Base-by-base conservation (phyloP, 2,888 invertebrate genomes). In the Thymelicus acteon region DNA sequence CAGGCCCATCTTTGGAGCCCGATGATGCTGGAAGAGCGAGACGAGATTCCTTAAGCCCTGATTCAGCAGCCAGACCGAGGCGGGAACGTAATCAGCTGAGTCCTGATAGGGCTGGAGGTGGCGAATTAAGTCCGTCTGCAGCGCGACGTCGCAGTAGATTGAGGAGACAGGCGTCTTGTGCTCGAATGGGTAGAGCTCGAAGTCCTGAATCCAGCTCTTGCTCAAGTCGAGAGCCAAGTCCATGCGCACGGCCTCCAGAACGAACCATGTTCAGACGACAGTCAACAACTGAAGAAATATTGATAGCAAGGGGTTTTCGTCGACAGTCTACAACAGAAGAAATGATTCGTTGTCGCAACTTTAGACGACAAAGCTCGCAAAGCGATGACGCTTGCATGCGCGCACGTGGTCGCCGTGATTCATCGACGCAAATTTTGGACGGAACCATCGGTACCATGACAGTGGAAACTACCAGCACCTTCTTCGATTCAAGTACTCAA, bases 391-490 rank as follows among this genome's bases (percentile, higher is more conserved):
- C 95, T 12, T 95, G 95, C 78, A 93, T 93, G 93, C 94, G 96
- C 78, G 96, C 94, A 74, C 94, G 97, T 19, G 97, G 97, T 0
- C 94, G 97, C 2, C 93, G 97, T 12, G 98, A 98, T 85, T 98
- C 98, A 1, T 96, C 97, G 60, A 97, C 98, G 0, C 98, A 98
- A 91, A 98, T 98, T 81, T 96, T 97, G 68, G 98, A 98, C 83
- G 98, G 98, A 15, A 98, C 98, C 39, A 96, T 98, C 76, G 97
- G 97, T 44, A 97, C 98, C 49, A 98, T 98, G 98, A 98, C 98
- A 0, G 97, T 98, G 39, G 98, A 98, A 88, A 98, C 98, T 4
- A 97, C 98, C 6, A 97, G 97, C 89, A 98, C 98, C 0, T 97
- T 98, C 89, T 98, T 98, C 85, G 98, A 98, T 91, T 97, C 97